Conservation (phyloP, 2,888 invertebrate genomes). For the Nomada fucata region DNA sequence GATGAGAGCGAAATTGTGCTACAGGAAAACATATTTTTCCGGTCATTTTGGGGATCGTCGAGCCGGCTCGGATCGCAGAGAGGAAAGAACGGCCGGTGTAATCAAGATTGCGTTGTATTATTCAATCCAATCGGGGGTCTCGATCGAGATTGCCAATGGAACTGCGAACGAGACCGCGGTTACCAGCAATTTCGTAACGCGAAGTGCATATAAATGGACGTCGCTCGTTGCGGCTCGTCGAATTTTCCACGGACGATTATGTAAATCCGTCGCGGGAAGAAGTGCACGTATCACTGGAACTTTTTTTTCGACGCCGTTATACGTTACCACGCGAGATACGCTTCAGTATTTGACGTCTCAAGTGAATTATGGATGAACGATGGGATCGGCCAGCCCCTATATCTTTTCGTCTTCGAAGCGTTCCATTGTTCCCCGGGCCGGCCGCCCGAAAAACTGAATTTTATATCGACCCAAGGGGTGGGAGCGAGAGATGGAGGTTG, state of each 20-base stretch:
- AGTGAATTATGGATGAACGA: constrained; percentile 44
- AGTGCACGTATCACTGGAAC: too few species aligned
- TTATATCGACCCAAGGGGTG: constrained; percentile 4
- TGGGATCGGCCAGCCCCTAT: constrained; percentile 16
- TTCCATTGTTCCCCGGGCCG: constrained; percentile 18
- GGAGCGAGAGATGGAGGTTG: background rate
- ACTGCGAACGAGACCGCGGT: background rate
- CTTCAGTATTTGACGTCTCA: constrained; percentile 23
- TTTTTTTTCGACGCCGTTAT: too few species aligned
- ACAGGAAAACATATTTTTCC: constrained; percentile 21
- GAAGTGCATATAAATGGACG: background rate
- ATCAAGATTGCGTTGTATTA: constrained; percentile 28
- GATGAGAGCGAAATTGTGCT: constrained; percentile 24
- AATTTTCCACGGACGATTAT: background rate
- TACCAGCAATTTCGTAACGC: background rate
- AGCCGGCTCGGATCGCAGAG: constrained; percentile 17
- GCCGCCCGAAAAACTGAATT: constrained; percentile 12
- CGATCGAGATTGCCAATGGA: constrained; percentile 9
- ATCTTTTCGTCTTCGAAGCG: constrained; percentile 22
- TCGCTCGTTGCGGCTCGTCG: background rate
- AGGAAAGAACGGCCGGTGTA: constrained; percentile 1
- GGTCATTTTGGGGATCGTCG: constrained; percentile 4
- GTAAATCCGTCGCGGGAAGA: too few species aligned
- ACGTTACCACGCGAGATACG: background rate
- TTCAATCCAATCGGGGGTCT: constrained; percentile 21